Evolutionary conservation across 1,140 invertebrate genomes (phyloP), one percentile per base, ranked within the genome.

Genomic region (Ganaspis sp.): DNA sequence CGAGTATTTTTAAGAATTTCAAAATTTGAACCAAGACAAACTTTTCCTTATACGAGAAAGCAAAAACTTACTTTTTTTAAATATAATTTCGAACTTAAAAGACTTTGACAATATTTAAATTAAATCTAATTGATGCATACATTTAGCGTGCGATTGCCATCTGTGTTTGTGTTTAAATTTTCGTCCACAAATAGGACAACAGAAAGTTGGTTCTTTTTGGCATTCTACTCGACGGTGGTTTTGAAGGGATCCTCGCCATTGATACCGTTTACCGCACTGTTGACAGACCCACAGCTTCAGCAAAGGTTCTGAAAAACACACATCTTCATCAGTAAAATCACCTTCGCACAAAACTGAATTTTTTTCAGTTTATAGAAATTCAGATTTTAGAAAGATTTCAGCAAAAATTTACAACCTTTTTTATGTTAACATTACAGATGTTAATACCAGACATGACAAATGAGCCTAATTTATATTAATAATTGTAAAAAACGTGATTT

Each of bases 91-190:
- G 29, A 6, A 34, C 2, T 6, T 34, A 6, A 34, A 34, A 34
- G 29, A 34, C 29, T 34, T 34, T 34, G 29, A n/a, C n/a, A n/a
- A n/a, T 1, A 29, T 64, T n/a, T 29, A 64, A 64, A 26, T 64
- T 29, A 64, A 64, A 64, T 64, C 58, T n/a, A 64, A 70, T 1
- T 72, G 34, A 80, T 90, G 90, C 70, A 90, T 89, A 64, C 87
- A 87, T 9, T 83, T 88, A 75, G 91, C 83, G 77, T 92, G 92
- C 23, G 88, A 87, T 17, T 87, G 87, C 5, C 92, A 79, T 69
- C 88, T 90, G 54, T 89, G 87, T 34, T 90, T 91, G 23, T 89
- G 89, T 29, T 90, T 90, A 81, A 92, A 93, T 23, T 81, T 83
- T 23, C 89, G 90, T 17, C 90, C 89, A 76, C 92, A 93, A 23